Conservation (phyloP, 1,140 invertebrate species). For the Lamellibrachia luymesi region DNA sequence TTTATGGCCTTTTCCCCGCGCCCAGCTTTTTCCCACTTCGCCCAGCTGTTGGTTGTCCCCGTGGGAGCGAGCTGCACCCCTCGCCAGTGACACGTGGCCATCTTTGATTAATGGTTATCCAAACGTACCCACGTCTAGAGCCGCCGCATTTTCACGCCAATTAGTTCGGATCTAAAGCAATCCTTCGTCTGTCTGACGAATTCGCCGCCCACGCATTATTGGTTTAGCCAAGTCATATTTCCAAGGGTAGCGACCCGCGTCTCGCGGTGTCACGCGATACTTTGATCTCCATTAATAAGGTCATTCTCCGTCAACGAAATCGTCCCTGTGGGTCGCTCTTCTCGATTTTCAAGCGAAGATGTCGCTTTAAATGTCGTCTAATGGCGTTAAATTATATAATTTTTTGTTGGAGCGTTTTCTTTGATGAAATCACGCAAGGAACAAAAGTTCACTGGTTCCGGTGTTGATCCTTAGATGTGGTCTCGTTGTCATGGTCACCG, state of each 20-base stretch:
- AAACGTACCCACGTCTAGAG: not conserved
- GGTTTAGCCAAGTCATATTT: not conserved
- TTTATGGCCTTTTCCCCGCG: not conserved
- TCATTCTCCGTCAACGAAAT: not conserved
- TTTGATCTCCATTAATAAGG: not conserved
- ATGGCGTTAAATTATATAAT: not conserved
- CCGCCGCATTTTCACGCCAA: not conserved
- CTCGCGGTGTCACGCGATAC: not conserved
- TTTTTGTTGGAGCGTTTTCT: not conserved
- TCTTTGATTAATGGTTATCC: not conserved
- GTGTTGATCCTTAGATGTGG: not conserved
- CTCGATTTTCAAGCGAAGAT: not conserved
- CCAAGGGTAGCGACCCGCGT: conserved; percentile 2
- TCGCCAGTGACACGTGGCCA: not conserved
- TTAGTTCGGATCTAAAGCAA: not conserved
- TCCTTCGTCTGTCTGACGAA: not conserved
- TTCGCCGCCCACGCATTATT: not conserved
- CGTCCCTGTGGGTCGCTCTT: not conserved
- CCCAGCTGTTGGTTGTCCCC: not conserved
- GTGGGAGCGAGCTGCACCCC: not conserved
- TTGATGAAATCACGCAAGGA: not conserved
- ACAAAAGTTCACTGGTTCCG: not conserved
- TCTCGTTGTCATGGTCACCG: not conserved
- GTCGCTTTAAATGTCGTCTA: not conserved
- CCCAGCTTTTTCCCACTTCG: not conserved